A percentile compares a stretch with the other conserved stretches of the same genome.
Conservation (phyloP, 2,113 vertebrate species). For the Trinectes maculatus region DNA sequence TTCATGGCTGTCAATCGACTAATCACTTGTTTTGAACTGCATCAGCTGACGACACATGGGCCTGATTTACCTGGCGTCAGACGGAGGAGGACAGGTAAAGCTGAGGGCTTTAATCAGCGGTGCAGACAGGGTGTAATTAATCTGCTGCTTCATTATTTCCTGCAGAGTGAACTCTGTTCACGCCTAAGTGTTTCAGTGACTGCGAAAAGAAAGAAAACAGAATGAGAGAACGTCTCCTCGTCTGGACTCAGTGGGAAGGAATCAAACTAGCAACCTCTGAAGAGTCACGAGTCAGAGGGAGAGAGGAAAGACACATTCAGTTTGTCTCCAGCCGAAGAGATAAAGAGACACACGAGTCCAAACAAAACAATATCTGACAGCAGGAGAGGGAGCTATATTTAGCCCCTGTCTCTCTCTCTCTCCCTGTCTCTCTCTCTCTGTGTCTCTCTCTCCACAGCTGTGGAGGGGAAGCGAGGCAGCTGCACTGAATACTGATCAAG, state of each 20-base stretch:
- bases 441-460: conserved; percentile 11
- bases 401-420: not conserved
- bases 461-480: conserved; percentile 1
- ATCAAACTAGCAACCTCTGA: not conserved
- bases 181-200: not conserved
- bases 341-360: conserved; percentile 8
- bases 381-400: conserved; percentile 38
- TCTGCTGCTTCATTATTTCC: conserved; percentile 30
- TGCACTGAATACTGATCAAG: not conserved
- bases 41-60: too few species aligned
- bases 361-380: conserved; percentile 31
- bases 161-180: not conserved
- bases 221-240: too few species aligned
- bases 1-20: too few species aligned
- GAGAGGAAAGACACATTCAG: not conserved
- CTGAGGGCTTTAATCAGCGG: not conserved
- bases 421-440: not conserved
- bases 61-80: not conserved
- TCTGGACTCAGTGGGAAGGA: too few species aligned
- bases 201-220: not conserved
- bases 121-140: conserved; percentile 21
- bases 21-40: too few species aligned
- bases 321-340: conserved; percentile 5
- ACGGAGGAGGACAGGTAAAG: not conserved
- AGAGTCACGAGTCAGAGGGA: not conserved